Conservation (phyloP, 2,797 vertebrate genomes). For the Sebastes umbrosus region DNA sequence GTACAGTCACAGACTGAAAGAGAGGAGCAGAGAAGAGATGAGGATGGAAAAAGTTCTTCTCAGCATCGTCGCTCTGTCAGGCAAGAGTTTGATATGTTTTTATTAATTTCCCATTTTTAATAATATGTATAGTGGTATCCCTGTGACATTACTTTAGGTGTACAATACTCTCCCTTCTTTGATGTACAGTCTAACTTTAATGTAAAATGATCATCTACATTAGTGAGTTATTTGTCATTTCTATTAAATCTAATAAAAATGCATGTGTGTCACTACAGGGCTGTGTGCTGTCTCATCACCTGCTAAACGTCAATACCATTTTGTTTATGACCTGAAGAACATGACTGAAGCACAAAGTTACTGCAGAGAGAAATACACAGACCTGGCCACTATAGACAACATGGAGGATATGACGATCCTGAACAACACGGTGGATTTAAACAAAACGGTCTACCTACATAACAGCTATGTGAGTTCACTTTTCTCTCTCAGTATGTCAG, state of each 20-base stretch:
- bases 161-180: too few relatives aligned
- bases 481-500: neutral
- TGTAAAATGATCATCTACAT: too few relatives aligned
- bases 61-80: too few relatives aligned
- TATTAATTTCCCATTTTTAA: too few relatives aligned
- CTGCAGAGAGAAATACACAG: conserved; percentile 29
- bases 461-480: neutral
- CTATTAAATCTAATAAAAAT: neutral
- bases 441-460: neutral
- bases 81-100: too few relatives aligned
- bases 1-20: too few relatives aligned
- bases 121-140: too few relatives aligned
- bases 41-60: too few relatives aligned
- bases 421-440: neutral
- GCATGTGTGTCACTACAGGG: neutral
- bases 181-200: too few relatives aligned
- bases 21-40: too few relatives aligned
- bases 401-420: conserved; percentile 19
- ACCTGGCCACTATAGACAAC: conserved; percentile 37
- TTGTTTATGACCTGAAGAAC: conserved; percentile 12
- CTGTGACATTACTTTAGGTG: too few relatives aligned
- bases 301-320: neutral
- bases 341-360: conserved; percentile 25
- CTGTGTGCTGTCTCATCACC: neutral
- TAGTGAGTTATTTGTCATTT: too few relatives aligned